A percentile compares a stretch with the other conserved stretches of the same genome.
phyloP scores from a whole-genome alignment of 2,888 invertebrate genomes.

The Ephialtes manifestator region DNA sequence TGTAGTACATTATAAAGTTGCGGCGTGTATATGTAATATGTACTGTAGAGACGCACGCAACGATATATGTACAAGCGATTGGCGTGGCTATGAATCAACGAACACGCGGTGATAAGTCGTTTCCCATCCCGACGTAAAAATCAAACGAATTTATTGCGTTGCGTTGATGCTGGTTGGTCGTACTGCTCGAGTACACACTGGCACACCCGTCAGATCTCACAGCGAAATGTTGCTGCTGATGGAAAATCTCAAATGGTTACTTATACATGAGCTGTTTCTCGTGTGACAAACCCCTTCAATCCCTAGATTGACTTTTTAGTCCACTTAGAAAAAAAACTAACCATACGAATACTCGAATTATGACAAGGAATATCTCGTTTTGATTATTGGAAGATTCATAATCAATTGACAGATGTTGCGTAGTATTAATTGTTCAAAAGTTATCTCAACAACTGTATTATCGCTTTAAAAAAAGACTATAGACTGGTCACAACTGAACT shows the following conservation, averaged over 20 bases:
- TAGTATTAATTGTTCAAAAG: too few relatives aligned
- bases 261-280: slow-evolving; percentile 9
- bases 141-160: slow-evolving; percentile 59
- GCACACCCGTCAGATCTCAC: neutral
- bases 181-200: slow-evolving; percentile 5
- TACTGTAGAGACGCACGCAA: slow-evolving; percentile 50
- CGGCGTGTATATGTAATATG: slow-evolving; percentile 21
- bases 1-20: slow-evolving; percentile 7
- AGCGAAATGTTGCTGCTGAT: slow-evolving; percentile 8
- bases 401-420: too few relatives aligned
- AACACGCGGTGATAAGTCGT: slow-evolving; percentile 64
- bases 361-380: too few relatives aligned
- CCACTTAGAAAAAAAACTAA: neutral
- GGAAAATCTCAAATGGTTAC: slow-evolving; percentile 42
- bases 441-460: too few relatives aligned
- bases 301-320: neutral
- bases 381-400: too few relatives aligned
- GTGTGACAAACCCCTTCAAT: neutral
- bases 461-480: too few relatives aligned
- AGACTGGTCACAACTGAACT: too few relatives aligned
- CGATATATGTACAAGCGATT: slow-evolving; percentile 56
- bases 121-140: slow-evolving; percentile 58
- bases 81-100: slow-evolving; percentile 67
- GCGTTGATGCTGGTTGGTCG: slow-evolving; percentile 20
- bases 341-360: too few relatives aligned